A percentile compares a stretch with the other conserved stretches of the same genome.
These are phyloP conservation scores for Malacosoma neustria DNA, from an alignment of 2,888 invertebrate genomes.

Conservation along the genomic window DNA sequence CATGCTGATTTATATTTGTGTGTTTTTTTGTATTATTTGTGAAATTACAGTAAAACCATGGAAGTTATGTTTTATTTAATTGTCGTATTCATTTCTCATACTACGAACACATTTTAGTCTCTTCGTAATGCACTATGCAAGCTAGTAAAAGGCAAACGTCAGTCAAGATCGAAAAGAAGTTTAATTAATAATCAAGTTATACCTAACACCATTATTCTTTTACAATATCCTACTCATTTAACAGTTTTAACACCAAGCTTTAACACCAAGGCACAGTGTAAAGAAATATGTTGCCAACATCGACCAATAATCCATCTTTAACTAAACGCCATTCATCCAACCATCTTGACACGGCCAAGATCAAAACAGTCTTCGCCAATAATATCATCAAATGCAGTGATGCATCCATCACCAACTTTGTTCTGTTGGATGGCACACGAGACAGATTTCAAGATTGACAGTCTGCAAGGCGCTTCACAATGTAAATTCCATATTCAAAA, in stretches of 20 bases:
- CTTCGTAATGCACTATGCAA: background rate
- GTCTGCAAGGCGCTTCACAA: too few relatives aligned
- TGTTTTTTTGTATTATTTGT: too few relatives aligned
- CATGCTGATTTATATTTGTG: too few relatives aligned
- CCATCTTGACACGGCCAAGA: too few relatives aligned
- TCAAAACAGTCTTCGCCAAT: background rate
- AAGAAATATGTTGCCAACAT: background rate
- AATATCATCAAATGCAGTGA: background rate
- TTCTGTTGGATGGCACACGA: too few relatives aligned
- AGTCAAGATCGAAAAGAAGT: background rate
- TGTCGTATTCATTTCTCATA: background rate
- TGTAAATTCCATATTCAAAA: too few relatives aligned
- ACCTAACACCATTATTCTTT: background rate
- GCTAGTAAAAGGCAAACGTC: background rate
- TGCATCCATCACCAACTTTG: too few relatives aligned
- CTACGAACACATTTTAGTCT: background rate
- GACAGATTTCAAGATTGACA: too few relatives aligned
- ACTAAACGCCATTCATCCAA: too few relatives aligned
- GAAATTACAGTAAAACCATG: too few relatives aligned
- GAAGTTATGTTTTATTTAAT: background rate
- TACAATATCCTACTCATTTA: background rate
- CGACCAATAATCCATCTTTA: background rate
- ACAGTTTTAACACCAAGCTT: background rate
- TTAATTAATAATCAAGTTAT: background rate
- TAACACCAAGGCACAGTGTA: background rate